phyloP scores from a whole-genome alignment of 2,888 invertebrate genomes.

The Cephus spinipes region DNA sequence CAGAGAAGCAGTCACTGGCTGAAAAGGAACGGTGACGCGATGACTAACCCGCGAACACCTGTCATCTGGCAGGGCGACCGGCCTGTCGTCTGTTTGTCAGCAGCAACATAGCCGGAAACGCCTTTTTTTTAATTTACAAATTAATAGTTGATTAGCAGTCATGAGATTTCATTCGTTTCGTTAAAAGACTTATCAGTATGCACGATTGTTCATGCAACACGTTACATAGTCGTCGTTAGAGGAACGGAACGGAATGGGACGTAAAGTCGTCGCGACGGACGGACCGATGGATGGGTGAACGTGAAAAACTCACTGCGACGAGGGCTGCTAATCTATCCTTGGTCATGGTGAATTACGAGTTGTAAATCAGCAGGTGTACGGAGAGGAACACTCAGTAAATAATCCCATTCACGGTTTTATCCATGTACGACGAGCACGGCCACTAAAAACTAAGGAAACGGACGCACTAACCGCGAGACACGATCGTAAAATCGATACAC shows the following conservation, averaged over 20 bases:
- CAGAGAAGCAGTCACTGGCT: slow-evolving; percentile 17
- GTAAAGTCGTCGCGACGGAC: neutral
- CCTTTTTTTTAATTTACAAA: neutral
- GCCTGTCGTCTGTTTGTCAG: slow-evolving; percentile 11
- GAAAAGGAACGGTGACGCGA: slow-evolving; percentile 20
- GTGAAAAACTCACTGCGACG: slow-evolving; percentile 82
- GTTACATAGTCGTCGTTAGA: slow-evolving; percentile 11
- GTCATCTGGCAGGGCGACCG: slow-evolving; percentile 31
- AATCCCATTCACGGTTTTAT: slow-evolving; percentile 83
- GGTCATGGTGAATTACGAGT: slow-evolving; percentile 75
- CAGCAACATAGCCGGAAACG: slow-evolving; percentile 9
- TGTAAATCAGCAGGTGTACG: slow-evolving; percentile 53
- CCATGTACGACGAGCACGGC: slow-evolving; percentile 78
- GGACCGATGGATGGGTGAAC: slow-evolving; percentile 8
- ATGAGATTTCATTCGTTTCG: neutral
- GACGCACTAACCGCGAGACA: slow-evolving; percentile 66
- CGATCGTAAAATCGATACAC: slow-evolving; percentile 86
- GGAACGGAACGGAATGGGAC: slow-evolving; percentile 8
- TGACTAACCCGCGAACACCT: slow-evolving; percentile 35
- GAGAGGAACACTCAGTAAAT: slow-evolving; percentile 57
- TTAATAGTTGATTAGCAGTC: neutral
- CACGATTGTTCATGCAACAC: slow-evolving; percentile 17
- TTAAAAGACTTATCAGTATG: neutral
- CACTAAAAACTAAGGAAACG: slow-evolving; percentile 70
- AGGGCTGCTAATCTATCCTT: slow-evolving; percentile 98